Evolutionary conservation across 2,888 invertebrate genomes (phyloP).

Genomic region (Sepiola atlantica): DNA sequence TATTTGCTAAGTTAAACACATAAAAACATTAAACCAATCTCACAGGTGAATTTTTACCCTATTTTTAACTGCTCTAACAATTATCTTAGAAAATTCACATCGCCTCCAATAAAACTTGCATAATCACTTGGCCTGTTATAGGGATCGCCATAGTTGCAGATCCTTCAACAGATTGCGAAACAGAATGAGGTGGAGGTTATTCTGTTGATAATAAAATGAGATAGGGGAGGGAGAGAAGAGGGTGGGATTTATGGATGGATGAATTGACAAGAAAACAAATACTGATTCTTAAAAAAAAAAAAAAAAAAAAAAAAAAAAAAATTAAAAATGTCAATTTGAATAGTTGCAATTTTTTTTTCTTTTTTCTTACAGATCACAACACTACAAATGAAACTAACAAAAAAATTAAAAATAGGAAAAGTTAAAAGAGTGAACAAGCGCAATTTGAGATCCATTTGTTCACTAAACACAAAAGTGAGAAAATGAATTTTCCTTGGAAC

Average conservation of each 20-base stretch:
- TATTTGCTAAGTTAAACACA: no score
- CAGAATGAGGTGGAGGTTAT: not conserved
- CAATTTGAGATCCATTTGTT: conserved; percentile 5
- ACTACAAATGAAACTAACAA: not conserved
- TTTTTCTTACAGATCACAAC: not conserved
- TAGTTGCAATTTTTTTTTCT: not conserved
- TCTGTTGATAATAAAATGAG: not conserved
- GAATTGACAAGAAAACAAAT: not conserved
- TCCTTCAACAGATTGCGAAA: not conserved
- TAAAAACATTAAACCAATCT: no score
- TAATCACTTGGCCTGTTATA: no score
- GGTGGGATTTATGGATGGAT: not conserved
- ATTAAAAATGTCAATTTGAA: no score
- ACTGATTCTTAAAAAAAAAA: not conserved
- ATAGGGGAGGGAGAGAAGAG: not conserved
- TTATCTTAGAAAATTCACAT: no score
- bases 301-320: no score
- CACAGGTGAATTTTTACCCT: no score
- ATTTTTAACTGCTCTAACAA: no score
- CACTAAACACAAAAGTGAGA: not conserved
- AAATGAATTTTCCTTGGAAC: not conserved
- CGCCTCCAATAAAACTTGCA: no score
- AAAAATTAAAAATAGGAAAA: no score
- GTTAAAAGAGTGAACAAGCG: not conserved
- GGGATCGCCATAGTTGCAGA: not conserved